Evolutionary conservation across 2,888 invertebrate species (phyloP).

Genomic region (Lepas anatifera): DNA sequence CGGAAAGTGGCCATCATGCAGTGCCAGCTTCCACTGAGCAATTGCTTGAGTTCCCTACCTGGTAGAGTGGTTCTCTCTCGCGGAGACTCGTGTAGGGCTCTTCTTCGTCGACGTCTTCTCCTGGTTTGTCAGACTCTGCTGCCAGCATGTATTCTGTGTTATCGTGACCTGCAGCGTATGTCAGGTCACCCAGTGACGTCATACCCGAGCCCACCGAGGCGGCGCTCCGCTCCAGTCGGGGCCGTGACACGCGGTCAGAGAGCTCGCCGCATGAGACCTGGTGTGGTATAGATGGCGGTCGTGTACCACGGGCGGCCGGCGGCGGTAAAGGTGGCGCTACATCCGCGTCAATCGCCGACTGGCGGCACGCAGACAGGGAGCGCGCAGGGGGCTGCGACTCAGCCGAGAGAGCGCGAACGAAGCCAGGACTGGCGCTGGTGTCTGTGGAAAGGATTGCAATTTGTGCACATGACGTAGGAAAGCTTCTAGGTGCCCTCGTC

Average conservation of each 20-base stretch:
- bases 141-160: not conserved
- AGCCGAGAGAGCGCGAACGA: not conserved
- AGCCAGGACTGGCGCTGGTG: not conserved
- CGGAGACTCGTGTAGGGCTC: not conserved
- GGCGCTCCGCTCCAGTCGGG: not conserved
- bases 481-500: too few species aligned
- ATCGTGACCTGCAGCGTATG: not conserved
- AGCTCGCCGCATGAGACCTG: not conserved
- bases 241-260: not conserved
- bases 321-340: not conserved
- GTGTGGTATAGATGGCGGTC: not conserved
- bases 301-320: not conserved
- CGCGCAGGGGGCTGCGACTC: not conserved
- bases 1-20: too few species aligned
- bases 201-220: too few species aligned
- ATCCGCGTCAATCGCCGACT: not conserved
- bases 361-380: not conserved
- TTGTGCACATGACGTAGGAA: too few species aligned
- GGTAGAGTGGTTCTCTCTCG: slow-evolving; percentile 7
- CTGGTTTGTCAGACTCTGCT: not conserved
- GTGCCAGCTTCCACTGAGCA: too few species aligned
- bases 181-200: too few species aligned
- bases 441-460: not conserved
- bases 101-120: not conserved
- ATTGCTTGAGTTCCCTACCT: not conserved